Evolutionary conservation across 2,888 invertebrate species (phyloP), one percentile per base, ranked within the genome.

Genomic region (Drosophila siamana): DNA sequence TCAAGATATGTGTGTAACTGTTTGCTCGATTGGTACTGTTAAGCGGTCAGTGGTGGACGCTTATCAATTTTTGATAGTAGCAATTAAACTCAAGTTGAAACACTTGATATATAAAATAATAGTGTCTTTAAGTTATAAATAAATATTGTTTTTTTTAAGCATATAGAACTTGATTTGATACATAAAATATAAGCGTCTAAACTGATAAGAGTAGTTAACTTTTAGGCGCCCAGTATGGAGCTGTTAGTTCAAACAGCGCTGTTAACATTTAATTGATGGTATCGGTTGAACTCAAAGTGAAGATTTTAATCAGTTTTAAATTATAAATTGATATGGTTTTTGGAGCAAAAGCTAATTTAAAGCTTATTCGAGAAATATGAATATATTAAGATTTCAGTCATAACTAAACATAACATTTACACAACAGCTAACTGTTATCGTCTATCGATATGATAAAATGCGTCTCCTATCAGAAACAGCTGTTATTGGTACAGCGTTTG

Each of bases 1-100:
- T 3, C 15, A 24, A 38, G 19, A 11, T 48, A n/a, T 22, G 22
- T 33, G 36, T 36, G 47, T 47, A 19, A 26, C 16, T 16, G 51
- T 33, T 47, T 48, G 19, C 50, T 51, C 38, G 7, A 6, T 15
- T 51, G 50, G 28, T 28, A 1, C 52, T 54, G 52, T 54, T 54
- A 30, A 54, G 8, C 9, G 5, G 19, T n/a, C 19, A 13, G 8
- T 54, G 52, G n/a, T n/a, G n/a, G n/a, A n/a, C n/a, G n/a, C n/a
- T 19, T 54, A 5, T 16, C 19, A 16, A n/a, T 11, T 38, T 8
- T 38, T 38, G 4, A 24, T 5, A 9, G 9, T 9, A 5, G 3
- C 11, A 41, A 7, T 13, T 36, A 8, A n/a, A 0, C 2, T 28
- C 11, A 16, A 28, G 3, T 30, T 6, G 30, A 19, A 16, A 11